Percentiles rank a stretch among this genome's conserved stretches.
phyloP scores from a whole-genome alignment of 1,140 invertebrate species.

The Melipona quadrifasciata region DNA sequence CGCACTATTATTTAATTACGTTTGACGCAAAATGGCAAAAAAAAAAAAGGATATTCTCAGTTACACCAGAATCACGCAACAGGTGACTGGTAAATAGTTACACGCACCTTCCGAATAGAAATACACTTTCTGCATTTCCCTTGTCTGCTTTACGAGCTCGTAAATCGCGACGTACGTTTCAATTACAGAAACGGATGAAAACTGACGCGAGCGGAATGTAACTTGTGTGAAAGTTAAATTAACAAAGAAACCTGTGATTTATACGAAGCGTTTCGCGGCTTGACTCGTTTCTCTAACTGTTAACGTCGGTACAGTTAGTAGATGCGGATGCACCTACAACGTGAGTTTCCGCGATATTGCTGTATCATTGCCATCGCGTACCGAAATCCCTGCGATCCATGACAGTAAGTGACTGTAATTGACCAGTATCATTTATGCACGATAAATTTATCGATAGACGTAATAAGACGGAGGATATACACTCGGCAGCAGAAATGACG shows the following conservation, averaged over 20 bases:
- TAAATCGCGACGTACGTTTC: background rate
- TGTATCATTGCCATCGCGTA: background rate
- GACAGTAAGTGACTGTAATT: background rate
- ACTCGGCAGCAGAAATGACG: constrained; percentile 2
- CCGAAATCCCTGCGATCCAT: background rate
- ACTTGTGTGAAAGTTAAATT: background rate
- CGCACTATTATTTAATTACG: too few species aligned
- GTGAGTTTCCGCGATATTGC: background rate
- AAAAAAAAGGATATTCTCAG: background rate
- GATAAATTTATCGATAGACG: constrained; percentile 20
- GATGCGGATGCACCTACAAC: background rate
- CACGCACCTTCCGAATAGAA: background rate
- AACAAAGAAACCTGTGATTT: constrained; percentile 15
- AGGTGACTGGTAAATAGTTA: background rate
- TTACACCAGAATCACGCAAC: background rate
- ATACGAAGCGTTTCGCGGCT: background rate
- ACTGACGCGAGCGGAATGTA: background rate
- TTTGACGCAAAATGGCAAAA: background rate
- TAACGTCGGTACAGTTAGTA: constrained; percentile 15
- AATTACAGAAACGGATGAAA: constrained; percentile 7
- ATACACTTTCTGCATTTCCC: too few species aligned
- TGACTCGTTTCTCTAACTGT: constrained; percentile 22
- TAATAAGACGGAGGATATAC: constrained; percentile 25
- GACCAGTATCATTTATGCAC: background rate
- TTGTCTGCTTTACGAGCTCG: background rate